phyloP scores from a whole-genome alignment of 2,797 vertebrate genomes.

The Anolis apletophallus region DNA sequence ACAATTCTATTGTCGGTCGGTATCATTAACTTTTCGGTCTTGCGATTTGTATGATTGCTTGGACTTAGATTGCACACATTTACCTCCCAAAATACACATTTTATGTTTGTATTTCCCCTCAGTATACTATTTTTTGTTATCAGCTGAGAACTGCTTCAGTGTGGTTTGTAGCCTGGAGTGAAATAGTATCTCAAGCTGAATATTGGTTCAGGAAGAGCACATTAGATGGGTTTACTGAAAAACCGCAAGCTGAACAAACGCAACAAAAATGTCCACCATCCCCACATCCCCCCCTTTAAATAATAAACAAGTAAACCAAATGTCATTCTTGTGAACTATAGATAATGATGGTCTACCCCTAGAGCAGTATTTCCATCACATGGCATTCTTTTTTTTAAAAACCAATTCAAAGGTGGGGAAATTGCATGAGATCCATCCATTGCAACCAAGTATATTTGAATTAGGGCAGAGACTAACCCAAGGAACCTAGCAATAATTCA shows the following conservation, averaged over 20 bases:
- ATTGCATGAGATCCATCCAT: slow-evolving; percentile 8
- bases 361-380: slow-evolving; percentile 30
- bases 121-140: background rate
- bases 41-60: background rate
- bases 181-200: background rate
- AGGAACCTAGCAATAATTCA: background rate
- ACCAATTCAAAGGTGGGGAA: background rate
- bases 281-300: fast-evolving
- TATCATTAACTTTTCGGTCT: background rate
- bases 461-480: background rate
- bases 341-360: slow-evolving; percentile 10
- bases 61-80: background rate
- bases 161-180: background rate
- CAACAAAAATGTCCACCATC: background rate
- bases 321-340: slow-evolving; percentile 39
- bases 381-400: slow-evolving; percentile 43
- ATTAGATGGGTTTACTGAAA: background rate
- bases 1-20: background rate
- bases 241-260: background rate
- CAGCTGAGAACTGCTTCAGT: background rate
- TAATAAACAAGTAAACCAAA: slow-evolving; percentile 35
- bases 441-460: background rate
- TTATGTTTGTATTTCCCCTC: background rate
- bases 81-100: background rate
- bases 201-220: background rate